Evolutionary conservation across 2,113 vertebrate species (phyloP), one percentile per base, ranked within the genome.

Genomic region (Lampris megalopsis): DNA sequence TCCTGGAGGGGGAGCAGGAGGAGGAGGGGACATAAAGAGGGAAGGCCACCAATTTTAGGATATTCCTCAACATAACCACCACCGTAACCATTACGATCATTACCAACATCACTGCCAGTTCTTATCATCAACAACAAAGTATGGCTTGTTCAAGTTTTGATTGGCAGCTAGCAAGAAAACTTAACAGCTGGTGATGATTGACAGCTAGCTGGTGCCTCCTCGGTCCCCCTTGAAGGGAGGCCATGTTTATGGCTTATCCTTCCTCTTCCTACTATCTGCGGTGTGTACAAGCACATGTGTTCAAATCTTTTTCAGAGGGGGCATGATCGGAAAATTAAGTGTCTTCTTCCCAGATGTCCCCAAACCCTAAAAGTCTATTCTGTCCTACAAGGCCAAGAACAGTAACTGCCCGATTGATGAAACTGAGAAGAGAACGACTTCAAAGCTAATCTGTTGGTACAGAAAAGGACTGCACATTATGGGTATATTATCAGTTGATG

Each of bases 181-280:
- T 4, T 53, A n/a, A 53, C 50, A 53, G 50, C 11, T 10, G 4
- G 43, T 45, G 7, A 45, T 45, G 43, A 45, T 2, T 45, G 43
- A 75, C 54, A 5, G 57, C 54, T 68, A 35, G 68, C 78, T 83
- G 78, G 60, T 38, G 75, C 61, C 52, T 71, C 13, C 6, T 53
- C 24, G 10, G 40, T 70, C 43, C 50, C n/a, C 54, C 71, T 57
- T 42, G 62, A 45, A 52, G 38, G 24, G 24, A 24, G 24, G 24
- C 24, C 24, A 62, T 66, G 52, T 78, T 67, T 53, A 87, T 84
- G 85, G 85, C 81, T 87, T 84, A 52, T 84, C 75, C 76, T 68
- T 72, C 77, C 71, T 41, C 36, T 59, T 41, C 49, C 11, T 24
- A 24, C 48, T 42, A 35, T 5, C 65, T 45, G 57, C 41, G 24